Base-by-base conservation (phyloP, 2,113 vertebrate genomes). In the Sturnus vulgaris region DNA sequence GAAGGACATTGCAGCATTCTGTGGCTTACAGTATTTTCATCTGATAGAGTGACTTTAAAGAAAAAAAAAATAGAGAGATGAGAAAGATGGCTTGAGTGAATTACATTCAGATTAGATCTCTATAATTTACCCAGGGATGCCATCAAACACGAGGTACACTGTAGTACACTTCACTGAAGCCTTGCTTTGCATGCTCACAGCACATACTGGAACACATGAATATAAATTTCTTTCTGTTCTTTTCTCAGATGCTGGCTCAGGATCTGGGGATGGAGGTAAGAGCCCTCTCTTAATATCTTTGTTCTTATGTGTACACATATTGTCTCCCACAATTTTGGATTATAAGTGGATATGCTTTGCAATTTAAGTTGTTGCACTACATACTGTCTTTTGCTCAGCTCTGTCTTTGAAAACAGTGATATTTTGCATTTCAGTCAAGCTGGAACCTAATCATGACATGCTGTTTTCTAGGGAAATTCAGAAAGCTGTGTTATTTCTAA, bases 191-290 rank as follows among this genome's bases (percentile, higher is more conserved):
- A 17, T 57, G 73, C 86, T 91, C 86, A 44, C 46, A 80, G 69
- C 76, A 64, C 69, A 9, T 76, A 21, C 35, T 47, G 56, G 79
- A 79, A 71, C 59, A 73, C 37, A 25, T 68, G 69, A 92, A 94
- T 94, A 49, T 50, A 44, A 81, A 93, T 92, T 89, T 71, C 30
- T 39, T 81, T 95, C 69, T 96, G 80, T 87, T 94, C 28, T 94
- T 46, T 78, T 52, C 47, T 83, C 97, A 98, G 98, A 98, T 97
- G 97, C 98, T 7, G 98, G 98, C 94, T 98, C 98, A 52, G 98
- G 98, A 96, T 99, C 98, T 90, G 98, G 98, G 88, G 98, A 98
- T 15, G 98, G 98, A 98, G 98, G 98, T 99, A 98, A 97, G 98
- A 91, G 24, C 23, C 80, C 21, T 63, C 33, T 94, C 88, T 84